Evolutionary conservation across 2,113 vertebrate species (phyloP).

Genomic region (Melanocharis versteri): DNA sequence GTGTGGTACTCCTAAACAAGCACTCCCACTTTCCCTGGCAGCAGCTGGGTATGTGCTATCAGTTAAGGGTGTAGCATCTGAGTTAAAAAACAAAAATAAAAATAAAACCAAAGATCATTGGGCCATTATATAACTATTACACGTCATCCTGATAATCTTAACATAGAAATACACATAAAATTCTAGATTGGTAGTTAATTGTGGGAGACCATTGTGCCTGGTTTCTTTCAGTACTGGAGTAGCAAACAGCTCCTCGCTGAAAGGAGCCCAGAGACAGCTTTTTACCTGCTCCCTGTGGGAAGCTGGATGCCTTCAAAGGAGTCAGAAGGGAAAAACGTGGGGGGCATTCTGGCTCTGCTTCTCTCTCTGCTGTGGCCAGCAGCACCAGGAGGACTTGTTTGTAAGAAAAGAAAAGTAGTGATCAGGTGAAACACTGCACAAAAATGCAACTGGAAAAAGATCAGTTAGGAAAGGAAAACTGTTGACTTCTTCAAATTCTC

Average conservation of each 20-base stretch:
- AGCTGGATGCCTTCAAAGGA: slow-evolving; percentile 29
- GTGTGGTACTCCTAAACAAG: neutral
- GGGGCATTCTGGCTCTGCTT: slow-evolving; percentile 22
- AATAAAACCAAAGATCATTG: fast-evolving
- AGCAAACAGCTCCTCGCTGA: neutral
- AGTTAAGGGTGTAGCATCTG: neutral
- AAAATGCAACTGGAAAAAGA: neutral
- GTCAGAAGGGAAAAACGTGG: slow-evolving; percentile 5
- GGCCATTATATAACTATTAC: neutral
- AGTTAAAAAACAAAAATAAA: neutral
- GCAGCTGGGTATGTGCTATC: neutral
- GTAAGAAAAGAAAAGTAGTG: neutral
- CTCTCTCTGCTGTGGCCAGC: neutral
- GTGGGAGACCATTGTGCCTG: neutral
- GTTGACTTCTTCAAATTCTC: neutral
- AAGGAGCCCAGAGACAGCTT: neutral
- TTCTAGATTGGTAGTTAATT: neutral
- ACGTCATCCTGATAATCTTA: neutral
- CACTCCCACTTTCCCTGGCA: neutral
- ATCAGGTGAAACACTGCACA: neutral
- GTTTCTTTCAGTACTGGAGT: neutral
- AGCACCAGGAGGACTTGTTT: neutral
- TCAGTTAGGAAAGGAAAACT: neutral
- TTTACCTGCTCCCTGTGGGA: neutral
- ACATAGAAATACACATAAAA: neutral